Base-by-base conservation (phyloP, 2,888 invertebrate species). In the Drosophila buzzatii region DNA sequence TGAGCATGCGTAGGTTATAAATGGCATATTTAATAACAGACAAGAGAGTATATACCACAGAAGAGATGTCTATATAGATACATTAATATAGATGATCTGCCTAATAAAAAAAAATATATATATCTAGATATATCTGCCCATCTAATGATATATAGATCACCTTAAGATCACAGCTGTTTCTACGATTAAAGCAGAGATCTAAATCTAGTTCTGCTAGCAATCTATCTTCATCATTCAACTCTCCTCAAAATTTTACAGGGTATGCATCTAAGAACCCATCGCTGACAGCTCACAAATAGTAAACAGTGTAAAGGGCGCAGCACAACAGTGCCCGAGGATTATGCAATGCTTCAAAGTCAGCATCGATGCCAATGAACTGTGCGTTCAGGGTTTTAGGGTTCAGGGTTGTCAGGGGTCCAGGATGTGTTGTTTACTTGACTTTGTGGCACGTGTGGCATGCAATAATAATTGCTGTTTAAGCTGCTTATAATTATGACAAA, bases 291-390 rank as follows among this genome's bases (percentile, higher is more conserved):
- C 10, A 31, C 16, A 56, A 65, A 18, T 62, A 51, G 23, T 51
- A 39, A 47, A n/a, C 45, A 37, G 31, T 12, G 35, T 16, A 44
- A 7, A 33, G 62, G 16, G 23, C 20, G 9, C 23, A 20, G 2
- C 35, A 9, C 44, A 63, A 7, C 27, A 57, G 44, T 35, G 56
- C n/a, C 18, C 37, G 37, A 44, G 62, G 78, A 77, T 76, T 78
- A 72, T 59, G 60, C 20, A 45, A 27, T 56, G 44, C 20, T 18
- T 49, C 49, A 77, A 66, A 66, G 73, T 45, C 75, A 72, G 18
- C 33, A 39, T 37, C 58, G 37, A 65, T 64, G 76, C 42, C 74
- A 76, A 66, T 70, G 76, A 76, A 76, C 76, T 45, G 8, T 39
- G 10, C 35, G 27, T 8, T 37, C 27, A 39, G 44, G 49, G 4